Evolutionary conservation across 1,140 invertebrate genomes (phyloP).

Genomic region (Bombus ignitus): DNA sequence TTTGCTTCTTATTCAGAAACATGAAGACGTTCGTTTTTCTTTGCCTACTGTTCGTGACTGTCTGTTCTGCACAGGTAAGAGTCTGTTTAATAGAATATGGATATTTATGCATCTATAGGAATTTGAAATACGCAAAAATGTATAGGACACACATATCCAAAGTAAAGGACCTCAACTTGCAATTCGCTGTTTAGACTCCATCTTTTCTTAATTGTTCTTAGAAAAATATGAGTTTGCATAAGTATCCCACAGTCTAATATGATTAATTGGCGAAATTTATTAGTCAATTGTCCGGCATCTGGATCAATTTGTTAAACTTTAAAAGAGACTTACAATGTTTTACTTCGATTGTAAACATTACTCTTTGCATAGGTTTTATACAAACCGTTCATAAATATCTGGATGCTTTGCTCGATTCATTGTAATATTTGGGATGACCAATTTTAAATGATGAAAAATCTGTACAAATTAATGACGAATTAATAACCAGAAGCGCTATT

Average conservation of each 20-base stretch:
- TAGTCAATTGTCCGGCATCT: neutral
- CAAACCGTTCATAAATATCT: no score
- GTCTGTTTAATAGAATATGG: neutral
- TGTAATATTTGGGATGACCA: no score
- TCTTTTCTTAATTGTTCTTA: neutral
- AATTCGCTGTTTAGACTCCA: neutral
- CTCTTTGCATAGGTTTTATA: neutral
- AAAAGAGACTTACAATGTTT: no score
- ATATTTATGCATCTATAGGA: neutral
- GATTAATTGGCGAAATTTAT: neutral
- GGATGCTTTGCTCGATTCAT: no score
- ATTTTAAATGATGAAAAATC: no score
- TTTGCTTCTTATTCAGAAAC: neutral
- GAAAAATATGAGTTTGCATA: neutral
- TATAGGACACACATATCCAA: neutral
- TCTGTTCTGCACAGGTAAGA: constrained; percentile 40
- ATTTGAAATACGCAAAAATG: neutral
- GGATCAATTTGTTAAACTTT: neutral
- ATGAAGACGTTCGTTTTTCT: constrained; percentile 1
- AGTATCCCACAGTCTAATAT: neutral
- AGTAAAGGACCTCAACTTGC: neutral
- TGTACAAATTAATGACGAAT: no score
- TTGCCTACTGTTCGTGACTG: neutral
- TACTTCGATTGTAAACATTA: neutral
- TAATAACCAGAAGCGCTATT: no score